Evolutionary conservation across 2,113 vertebrate species (phyloP).

Genomic region (Conger conger): DNA sequence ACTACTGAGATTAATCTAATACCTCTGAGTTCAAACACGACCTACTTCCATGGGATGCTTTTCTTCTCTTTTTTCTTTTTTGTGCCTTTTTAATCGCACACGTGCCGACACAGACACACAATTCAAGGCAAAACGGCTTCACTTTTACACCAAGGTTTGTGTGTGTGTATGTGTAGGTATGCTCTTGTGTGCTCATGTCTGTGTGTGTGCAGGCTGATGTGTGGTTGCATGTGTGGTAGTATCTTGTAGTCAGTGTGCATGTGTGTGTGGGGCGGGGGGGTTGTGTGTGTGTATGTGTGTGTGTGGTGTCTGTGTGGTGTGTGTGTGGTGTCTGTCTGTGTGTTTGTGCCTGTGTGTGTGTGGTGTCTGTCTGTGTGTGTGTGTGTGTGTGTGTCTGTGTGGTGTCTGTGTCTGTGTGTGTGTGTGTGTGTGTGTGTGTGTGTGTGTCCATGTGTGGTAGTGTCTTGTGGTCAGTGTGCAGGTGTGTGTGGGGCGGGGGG

Average conservation of each 20-base stretch:
- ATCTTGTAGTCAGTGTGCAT: too few species aligned
- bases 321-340: not conserved
- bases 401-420: not conserved
- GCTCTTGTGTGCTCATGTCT: not conserved
- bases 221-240: too few species aligned
- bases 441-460: not conserved
- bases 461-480: not conserved
- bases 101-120: not conserved
- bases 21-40: slow-evolving; percentile 46
- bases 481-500: not conserved
- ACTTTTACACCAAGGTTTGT: not conserved
- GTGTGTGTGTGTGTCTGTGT: not conserved
- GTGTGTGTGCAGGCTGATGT: not conserved
- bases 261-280: not conserved
- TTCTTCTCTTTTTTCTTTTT: not conserved
- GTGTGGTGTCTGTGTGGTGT: too few species aligned
- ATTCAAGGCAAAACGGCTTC: not conserved
- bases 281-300: not conserved
- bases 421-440: slow-evolving; percentile 9
- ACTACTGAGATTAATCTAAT: slow-evolving; percentile 71
- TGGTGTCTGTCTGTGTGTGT: not conserved
- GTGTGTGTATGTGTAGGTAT: not conserved
- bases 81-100: not conserved
- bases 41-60: slow-evolving; percentile 13
- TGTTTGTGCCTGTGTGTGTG: not conserved